A percentile compares a stretch with the other conserved stretches of the same genome.
phyloP scores from a whole-genome alignment of 2,113 vertebrate species.

The Aepyceros melampus region DNA sequence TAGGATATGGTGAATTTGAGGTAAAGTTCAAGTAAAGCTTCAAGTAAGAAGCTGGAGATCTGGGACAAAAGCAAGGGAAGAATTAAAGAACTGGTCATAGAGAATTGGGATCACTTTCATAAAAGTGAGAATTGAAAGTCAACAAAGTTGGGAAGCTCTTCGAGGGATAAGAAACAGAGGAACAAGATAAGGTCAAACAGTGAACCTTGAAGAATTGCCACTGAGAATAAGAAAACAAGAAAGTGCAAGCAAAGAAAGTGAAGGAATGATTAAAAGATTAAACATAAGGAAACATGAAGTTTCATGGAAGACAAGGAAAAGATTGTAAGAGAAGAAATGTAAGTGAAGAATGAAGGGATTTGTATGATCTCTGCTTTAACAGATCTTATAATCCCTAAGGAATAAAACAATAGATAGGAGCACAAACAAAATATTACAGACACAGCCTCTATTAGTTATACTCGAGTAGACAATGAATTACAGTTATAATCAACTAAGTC shows the following conservation, averaged over 20 bases:
- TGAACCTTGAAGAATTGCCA: neutral
- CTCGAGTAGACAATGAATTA: neutral
- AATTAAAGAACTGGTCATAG: neutral
- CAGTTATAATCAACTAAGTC: neutral
- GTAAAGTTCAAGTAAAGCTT: conserved; percentile 11
- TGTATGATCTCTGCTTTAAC: neutral
- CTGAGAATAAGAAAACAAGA: conserved; percentile 8
- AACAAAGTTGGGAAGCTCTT: neutral
- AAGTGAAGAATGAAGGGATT: neutral
- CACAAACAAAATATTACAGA: conserved; percentile 21
- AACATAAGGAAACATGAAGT: neutral
- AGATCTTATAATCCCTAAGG: neutral
- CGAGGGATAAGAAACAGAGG: neutral
- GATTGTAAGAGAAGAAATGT: neutral
- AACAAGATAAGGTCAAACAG: neutral
- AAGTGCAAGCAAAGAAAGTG: neutral
- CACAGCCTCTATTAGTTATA: neutral
- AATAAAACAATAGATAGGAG: neutral
- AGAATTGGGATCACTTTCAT: neutral
- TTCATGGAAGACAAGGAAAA: neutral
- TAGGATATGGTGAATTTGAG: neutral
- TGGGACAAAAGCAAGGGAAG: neutral
- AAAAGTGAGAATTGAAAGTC: neutral
- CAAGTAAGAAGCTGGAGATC: neutral
- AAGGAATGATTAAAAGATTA: neutral